Percentiles rank a stretch among this genome's conserved stretches.
These are phyloP conservation scores for Ochropleura plecta DNA, from an alignment of 2,888 invertebrate species.

Conservation along the genomic window DNA sequence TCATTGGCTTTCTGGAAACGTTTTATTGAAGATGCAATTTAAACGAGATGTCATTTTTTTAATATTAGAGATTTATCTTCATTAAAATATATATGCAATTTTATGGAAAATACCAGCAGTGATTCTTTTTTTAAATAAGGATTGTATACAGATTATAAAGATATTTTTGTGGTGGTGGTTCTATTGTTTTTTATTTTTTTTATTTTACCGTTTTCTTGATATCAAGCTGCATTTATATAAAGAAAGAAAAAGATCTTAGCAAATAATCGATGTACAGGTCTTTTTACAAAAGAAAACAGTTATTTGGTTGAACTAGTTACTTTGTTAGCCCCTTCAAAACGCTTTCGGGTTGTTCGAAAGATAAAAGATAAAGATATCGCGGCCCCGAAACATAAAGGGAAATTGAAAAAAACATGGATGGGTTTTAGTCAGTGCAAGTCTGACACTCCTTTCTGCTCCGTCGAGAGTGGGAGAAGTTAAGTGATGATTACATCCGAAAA, in stretches of 20 bases:
- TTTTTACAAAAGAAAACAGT: not conserved
- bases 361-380: too few relatives aligned
- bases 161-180: not conserved
- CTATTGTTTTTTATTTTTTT: not conserved
- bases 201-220: too few relatives aligned
- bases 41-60: conserved; percentile 5
- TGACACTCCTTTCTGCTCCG: too few relatives aligned
- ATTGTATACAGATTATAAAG: too few relatives aligned
- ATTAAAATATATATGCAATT: conserved; percentile 20
- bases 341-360: too few relatives aligned
- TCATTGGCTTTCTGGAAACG: conserved; percentile 58
- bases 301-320: not conserved
- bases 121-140: not conserved
- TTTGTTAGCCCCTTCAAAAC: too few relatives aligned
- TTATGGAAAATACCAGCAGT: conserved; percentile 2
- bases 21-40: conserved; percentile 56
- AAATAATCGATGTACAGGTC: not conserved
- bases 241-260: not conserved
- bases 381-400: too few relatives aligned
- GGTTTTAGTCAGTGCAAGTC: too few relatives aligned
- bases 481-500: too few relatives aligned
- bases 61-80: conserved; percentile 35
- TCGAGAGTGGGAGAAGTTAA: too few relatives aligned
- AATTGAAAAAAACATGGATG: too few relatives aligned
- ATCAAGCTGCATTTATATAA: not conserved